Percentiles rank a stretch among this genome's conserved stretches.
These are phyloP conservation scores for Eutolmus rufibarbis DNA, from an alignment of 2,888 invertebrate species.

Conservation along the genomic window DNA sequence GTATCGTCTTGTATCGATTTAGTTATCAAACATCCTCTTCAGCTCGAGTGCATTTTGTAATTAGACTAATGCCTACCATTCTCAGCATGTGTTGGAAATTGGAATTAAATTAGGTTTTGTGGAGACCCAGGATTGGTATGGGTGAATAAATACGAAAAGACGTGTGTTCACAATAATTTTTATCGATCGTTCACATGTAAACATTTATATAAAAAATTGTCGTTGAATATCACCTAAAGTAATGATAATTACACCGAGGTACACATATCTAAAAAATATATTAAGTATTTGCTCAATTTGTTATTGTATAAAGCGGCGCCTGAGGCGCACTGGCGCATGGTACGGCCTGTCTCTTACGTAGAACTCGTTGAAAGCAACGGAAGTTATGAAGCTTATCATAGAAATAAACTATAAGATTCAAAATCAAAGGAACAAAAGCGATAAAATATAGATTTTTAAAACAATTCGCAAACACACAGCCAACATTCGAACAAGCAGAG, in stretches of 20 bases:
- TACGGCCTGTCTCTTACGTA: background rate
- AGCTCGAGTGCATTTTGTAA: background rate
- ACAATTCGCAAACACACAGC: conserved; percentile 21
- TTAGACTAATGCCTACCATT: background rate
- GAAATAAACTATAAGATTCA: background rate
- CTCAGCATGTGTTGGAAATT: background rate
- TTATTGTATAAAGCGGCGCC: background rate
- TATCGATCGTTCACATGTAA: conserved; percentile 16
- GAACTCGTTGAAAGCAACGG: background rate
- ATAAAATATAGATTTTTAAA: background rate
- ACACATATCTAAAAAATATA: conserved; percentile 22
- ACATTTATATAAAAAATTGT: conserved; percentile 27
- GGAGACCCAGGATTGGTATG: background rate
- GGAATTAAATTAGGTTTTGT: background rate
- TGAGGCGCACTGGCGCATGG: background rate
- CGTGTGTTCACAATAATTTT: background rate
- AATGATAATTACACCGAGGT: conserved; percentile 37
- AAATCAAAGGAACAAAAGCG: background rate
- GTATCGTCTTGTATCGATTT: background rate
- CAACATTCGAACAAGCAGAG: conserved; percentile 23
- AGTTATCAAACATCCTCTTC: background rate
- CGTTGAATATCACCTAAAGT: conserved; percentile 22
- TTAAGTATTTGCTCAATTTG: conserved; percentile 29
- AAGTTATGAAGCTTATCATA: conserved; percentile 8
- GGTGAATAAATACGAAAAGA: background rate